phyloP scores from a whole-genome alignment of 1,140 invertebrate species.

The Sminthurinus signatus region DNA sequence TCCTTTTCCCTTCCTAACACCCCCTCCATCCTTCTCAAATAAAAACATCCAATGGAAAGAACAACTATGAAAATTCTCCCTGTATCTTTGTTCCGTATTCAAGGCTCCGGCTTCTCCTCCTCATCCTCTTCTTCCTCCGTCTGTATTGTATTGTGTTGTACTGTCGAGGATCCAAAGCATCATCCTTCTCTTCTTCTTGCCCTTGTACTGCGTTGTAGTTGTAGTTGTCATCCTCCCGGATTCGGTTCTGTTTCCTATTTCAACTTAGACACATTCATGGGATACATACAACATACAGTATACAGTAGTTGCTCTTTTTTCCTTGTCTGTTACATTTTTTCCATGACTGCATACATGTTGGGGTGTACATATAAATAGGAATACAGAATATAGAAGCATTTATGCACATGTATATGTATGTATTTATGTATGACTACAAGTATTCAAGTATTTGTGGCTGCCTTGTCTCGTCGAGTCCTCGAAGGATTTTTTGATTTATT shows the following conservation, averaged over 20 bases:
- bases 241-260: constrained; percentile 15
- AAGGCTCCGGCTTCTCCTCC: too few species aligned
- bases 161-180: too few species aligned
- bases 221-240: constrained; percentile 8
- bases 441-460: background rate
- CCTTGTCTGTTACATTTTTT: background rate
- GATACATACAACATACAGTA: too few species aligned
- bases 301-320: too few species aligned
- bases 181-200: background rate
- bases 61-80: constrained; percentile 1
- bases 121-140: too few species aligned
- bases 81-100: background rate
- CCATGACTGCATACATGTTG: background rate
- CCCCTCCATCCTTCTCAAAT: constrained; percentile 12
- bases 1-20: constrained; percentile 25
- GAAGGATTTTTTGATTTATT: constrained; percentile 35
- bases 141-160: too few species aligned
- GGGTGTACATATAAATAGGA: background rate
- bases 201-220: too few species aligned
- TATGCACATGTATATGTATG: too few species aligned
- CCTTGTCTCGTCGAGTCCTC: constrained; percentile 8
- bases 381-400: constrained; percentile 3
- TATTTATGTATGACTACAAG: too few species aligned
- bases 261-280: background rate
- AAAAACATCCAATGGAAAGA: constrained; percentile 24